These are phyloP conservation scores for Shinisaurus crocodilurus DNA, from an alignment of 2,113 vertebrate species.

Conservation along the genomic window DNA sequence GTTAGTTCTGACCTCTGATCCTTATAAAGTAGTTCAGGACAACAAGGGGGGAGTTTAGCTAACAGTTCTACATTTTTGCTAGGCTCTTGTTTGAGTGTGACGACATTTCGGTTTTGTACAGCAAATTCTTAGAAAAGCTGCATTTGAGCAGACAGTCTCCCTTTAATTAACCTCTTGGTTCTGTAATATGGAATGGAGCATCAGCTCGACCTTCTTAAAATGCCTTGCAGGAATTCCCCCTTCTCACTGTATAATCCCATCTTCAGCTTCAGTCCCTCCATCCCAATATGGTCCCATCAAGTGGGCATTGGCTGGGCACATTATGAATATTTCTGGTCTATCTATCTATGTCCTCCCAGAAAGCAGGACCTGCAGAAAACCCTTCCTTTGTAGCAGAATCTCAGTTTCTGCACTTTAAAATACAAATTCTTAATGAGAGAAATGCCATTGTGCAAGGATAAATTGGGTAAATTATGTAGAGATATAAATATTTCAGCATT, in stretches of 20 bases:
- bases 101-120: background rate
- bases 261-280: no score
- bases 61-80: background rate
- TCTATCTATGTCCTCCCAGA: background rate
- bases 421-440: background rate
- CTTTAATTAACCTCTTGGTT: background rate
- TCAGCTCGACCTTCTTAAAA: background rate
- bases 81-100: slow-evolving; percentile 6
- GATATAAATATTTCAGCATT: background rate
- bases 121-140: slow-evolving; percentile 26
- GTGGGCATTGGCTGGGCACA: background rate
- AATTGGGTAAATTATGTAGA: background rate
- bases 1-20: slow-evolving; percentile 5
- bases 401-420: background rate
- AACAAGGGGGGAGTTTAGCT: background rate
- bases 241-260: background rate
- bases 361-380: background rate
- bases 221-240: background rate
- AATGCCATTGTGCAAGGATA: background rate
- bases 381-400: background rate
- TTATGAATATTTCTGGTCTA: background rate
- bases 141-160: background rate
- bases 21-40: background rate
- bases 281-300: background rate
- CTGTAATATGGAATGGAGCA: background rate